Percentiles rank a stretch among this genome's conserved stretches.
phyloP scores from a whole-genome alignment of 2,888 invertebrate genomes.

The Morpho achilles region DNA sequence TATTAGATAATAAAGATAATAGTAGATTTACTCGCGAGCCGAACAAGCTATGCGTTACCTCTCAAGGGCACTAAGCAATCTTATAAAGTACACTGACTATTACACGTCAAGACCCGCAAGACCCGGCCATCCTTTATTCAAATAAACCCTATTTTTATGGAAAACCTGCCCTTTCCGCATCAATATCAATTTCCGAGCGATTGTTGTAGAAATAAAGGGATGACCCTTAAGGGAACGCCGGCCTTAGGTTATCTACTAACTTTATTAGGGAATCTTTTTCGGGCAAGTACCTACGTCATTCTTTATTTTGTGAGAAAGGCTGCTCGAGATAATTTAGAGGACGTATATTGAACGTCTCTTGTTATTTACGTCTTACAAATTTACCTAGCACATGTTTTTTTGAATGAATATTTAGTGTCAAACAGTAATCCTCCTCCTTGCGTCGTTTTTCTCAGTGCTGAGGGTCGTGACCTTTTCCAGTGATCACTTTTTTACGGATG shows the following conservation, averaged over 20 bases:
- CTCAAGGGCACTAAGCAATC: slow-evolving; percentile 48
- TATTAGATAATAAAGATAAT: background rate
- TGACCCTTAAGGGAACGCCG: slow-evolving; percentile 72
- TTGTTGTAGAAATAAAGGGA: slow-evolving; percentile 79
- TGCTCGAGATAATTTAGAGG: slow-evolving; percentile 17
- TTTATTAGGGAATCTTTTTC: slow-evolving; percentile 68
- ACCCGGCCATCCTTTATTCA: slow-evolving; percentile 76
- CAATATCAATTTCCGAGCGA: slow-evolving; percentile 79
- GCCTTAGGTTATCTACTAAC: slow-evolving; percentile 63
- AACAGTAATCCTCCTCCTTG: no score
- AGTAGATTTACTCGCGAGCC: slow-evolving; percentile 3
- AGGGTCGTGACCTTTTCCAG: no score
- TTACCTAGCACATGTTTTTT: no score
- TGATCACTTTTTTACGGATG: no score
- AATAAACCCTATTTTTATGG: slow-evolving; percentile 80
- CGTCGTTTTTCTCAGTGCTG: no score
- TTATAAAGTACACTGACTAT: slow-evolving; percentile 64
- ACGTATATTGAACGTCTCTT: slow-evolving; percentile 8
- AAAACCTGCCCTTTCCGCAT: slow-evolving; percentile 77
- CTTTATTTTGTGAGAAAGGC: slow-evolving; percentile 31
- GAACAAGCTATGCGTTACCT: slow-evolving; percentile 15
- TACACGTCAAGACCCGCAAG: slow-evolving; percentile 59
- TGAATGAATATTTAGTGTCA: no score
- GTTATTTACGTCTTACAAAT: background rate
- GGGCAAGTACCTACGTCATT: slow-evolving; percentile 35